A percentile compares a stretch with the other conserved stretches of the same genome.
Conservation (phyloP, 2,797 vertebrate species). For the Choloepus didactylus region DNA sequence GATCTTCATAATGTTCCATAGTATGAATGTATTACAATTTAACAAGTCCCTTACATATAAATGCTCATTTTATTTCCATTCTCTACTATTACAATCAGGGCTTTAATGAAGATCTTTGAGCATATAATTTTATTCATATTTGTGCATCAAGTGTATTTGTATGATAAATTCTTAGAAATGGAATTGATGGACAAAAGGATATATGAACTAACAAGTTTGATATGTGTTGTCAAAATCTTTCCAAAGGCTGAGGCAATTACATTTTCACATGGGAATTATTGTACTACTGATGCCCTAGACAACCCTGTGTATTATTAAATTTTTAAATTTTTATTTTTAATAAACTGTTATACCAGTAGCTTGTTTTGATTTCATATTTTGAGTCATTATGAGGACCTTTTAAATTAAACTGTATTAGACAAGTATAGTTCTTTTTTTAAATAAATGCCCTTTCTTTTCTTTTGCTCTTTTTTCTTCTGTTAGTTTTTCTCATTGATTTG, state of each 20-base stretch:
- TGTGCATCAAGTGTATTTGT: not conserved
- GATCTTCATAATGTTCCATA: not conserved
- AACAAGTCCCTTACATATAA: not conserved
- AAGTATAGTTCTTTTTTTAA: not conserved
- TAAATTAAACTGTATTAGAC: not conserved
- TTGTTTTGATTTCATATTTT: conserved; percentile 52
- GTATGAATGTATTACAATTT: not conserved
- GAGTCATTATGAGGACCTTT: not conserved
- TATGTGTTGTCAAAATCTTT: not conserved
- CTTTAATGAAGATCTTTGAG: not conserved
- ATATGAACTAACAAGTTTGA: not conserved
- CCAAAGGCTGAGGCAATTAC: not conserved
- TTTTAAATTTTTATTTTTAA: not conserved
- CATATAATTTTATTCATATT: not conserved
- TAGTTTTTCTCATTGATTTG: not conserved
- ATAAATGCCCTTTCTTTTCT: not conserved
- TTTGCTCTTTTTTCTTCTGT: not conserved
- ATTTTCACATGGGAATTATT: not conserved
- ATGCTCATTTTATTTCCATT: not conserved
- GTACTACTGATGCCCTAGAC: not conserved
- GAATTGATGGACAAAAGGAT: not conserved
- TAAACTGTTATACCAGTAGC: not conserved
- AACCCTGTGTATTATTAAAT: not conserved
- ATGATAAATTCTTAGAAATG: conserved; percentile 8
- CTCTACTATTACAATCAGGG: not conserved